phyloP scores from a whole-genome alignment of 92 coral and sea anemone species.

The Plumapathes pennacea region DNA sequence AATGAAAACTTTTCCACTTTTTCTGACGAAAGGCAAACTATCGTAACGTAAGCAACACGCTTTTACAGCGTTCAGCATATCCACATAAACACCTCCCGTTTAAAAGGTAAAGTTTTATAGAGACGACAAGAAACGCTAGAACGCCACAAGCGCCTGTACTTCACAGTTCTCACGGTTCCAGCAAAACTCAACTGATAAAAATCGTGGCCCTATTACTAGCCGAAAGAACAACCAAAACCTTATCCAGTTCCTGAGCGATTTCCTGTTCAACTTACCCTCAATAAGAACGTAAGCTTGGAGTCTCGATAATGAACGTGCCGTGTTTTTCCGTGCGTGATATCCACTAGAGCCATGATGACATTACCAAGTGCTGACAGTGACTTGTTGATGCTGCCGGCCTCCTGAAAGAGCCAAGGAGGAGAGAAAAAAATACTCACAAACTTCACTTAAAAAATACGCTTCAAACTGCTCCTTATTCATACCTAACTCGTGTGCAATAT shows the following conservation, averaged over 20 bases:
- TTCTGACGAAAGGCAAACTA: no score
- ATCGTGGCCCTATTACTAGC: no score
- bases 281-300: conserved; percentile 88
- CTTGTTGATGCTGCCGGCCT: conserved; percentile 95
- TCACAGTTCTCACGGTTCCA: background rate
- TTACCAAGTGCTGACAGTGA: conserved; percentile 96
- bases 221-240: background rate
- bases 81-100: no score
- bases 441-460: no score
- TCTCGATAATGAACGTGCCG: conserved; percentile 97
- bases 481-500: no score
- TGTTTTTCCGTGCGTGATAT: conserved; percentile 95
- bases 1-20: no score
- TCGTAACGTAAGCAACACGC: no score
- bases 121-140: background rate
- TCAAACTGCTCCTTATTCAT: no score
- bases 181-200: background rate
- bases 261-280: conserved; percentile 63
- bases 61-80: no score
- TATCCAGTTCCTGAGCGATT: background rate
- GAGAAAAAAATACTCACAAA: no score
- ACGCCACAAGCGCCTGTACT: background rate
- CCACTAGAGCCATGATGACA: conserved; percentile 98
- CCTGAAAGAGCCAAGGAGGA: conserved; percentile 35
- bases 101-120: no score